Evolutionary conservation across 2,888 invertebrate genomes (phyloP).

Genomic region (Pristionchus entomophagus): DNA sequence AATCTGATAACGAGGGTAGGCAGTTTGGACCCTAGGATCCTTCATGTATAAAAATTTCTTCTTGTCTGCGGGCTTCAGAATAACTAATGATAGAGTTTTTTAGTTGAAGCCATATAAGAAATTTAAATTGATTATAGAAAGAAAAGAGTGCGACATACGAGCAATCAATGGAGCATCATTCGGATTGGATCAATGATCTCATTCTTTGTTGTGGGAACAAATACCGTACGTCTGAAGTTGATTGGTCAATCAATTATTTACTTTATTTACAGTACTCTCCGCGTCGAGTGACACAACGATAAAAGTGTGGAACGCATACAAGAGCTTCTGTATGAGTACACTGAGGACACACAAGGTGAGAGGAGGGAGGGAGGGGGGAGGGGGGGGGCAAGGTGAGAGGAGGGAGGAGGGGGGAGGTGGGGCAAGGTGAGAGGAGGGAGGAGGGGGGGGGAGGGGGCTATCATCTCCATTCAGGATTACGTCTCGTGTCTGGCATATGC

Average conservation of each 20-base stretch:
- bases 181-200: slow-evolving; percentile 99
- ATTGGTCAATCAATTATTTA: too few relatives aligned
- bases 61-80: slow-evolving; percentile 99
- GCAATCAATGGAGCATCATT: slow-evolving; percentile 99
- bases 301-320: slow-evolving; percentile 99
- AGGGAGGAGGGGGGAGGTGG: too few relatives aligned
- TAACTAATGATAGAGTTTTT: slow-evolving; percentile 81
- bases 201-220: slow-evolving; percentile 96
- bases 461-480: slow-evolving; percentile 83
- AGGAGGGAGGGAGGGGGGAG: too few relatives aligned
- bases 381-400: too few relatives aligned
- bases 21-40: slow-evolving; percentile 94
- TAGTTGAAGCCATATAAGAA: too few relatives aligned
- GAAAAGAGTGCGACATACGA: slow-evolving; percentile 82
- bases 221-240: slow-evolving; percentile 83
- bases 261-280: slow-evolving; percentile 89
- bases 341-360: slow-evolving; percentile 87
- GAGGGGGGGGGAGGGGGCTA: too few relatives aligned
- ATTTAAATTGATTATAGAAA: slow-evolving; percentile 24
- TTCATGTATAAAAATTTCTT: slow-evolving; percentile 98
- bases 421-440: too few relatives aligned
- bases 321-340: slow-evolving; percentile 99
- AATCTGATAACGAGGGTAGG: too few relatives aligned
- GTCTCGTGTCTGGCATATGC: slow-evolving; percentile 98
- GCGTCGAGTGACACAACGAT: slow-evolving; percentile 99